Conservation (phyloP, 2,888 invertebrate species). For the Oxytorus armatus region DNA sequence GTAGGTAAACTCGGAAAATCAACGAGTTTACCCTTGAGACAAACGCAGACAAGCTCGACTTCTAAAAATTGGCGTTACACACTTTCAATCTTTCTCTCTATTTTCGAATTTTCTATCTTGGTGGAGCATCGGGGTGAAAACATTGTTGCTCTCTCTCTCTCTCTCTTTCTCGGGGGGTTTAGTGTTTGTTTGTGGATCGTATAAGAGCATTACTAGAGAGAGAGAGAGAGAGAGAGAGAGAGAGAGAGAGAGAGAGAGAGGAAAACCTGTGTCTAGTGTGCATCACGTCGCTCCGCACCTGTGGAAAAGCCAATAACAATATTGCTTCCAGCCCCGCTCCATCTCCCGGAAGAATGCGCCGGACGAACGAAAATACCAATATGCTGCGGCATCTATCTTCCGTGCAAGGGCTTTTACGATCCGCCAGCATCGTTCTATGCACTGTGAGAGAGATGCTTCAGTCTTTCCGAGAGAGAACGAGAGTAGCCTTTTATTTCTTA, state of each 20-base stretch:
- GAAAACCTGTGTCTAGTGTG: conserved; percentile 35
- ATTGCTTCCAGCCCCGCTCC: conserved; percentile 34
- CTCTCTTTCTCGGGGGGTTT: not conserved
- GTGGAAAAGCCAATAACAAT: conserved; percentile 62
- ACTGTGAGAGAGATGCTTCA: not conserved
- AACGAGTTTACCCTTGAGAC: no score
- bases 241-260: no score
- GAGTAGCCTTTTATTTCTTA: conserved; percentile 8
- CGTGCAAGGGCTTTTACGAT: conserved; percentile 8
- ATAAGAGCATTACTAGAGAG: conserved; percentile 5
- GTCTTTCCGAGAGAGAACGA: no score
- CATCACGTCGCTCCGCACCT: conserved; percentile 48
- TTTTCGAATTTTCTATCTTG: conserved; percentile 12
- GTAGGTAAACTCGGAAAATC: no score
- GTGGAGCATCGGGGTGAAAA: conserved; percentile 13
- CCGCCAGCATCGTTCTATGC: not conserved
- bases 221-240: no score
- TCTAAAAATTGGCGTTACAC: conserved; percentile 36
- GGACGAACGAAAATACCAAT: conserved; percentile 62
- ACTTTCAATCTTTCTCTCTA: conserved; percentile 49
- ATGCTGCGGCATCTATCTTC: conserved; percentile 50
- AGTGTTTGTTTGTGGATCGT: not conserved
- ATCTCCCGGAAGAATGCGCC: conserved; percentile 51
- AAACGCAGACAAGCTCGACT: no score
- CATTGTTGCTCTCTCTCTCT: conserved; percentile 1